Conservation (phyloP, 2,113 vertebrate genomes). For the Saiga tatarica region DNA sequence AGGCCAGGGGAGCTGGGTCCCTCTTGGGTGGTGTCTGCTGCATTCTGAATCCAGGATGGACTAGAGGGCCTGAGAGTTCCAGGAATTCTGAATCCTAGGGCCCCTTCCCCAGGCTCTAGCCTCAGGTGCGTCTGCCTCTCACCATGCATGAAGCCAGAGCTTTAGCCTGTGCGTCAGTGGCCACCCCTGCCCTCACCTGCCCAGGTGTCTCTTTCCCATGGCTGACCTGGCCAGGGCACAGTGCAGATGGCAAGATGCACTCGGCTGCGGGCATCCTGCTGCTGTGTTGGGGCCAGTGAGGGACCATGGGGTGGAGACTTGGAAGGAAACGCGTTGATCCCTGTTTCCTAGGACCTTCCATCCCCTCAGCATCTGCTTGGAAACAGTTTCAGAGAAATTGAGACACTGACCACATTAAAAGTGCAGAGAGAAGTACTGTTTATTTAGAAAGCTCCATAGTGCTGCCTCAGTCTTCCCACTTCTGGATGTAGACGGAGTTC, state of each 20-base stretch:
- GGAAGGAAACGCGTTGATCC: conserved; percentile 76
- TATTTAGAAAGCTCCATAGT: background rate
- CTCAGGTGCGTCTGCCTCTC: background rate
- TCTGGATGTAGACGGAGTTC: background rate
- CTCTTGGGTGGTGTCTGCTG: background rate
- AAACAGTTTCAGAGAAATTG: conserved; percentile 61
- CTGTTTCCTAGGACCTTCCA: conserved; percentile 60
- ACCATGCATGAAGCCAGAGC: background rate
- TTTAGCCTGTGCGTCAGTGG: background rate
- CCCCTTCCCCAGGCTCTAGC: background rate
- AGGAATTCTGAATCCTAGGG: background rate
- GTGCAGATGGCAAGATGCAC: background rate
- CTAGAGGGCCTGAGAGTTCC: background rate
- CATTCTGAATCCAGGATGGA: background rate
- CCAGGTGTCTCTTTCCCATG: background rate
- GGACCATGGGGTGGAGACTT: conserved; percentile 60
- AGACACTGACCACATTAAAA: background rate
- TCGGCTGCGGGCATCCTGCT: background rate
- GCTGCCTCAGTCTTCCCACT: background rate
- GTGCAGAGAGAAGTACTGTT: background rate
- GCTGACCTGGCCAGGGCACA: background rate
- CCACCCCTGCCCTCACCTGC: background rate
- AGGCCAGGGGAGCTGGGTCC: background rate
- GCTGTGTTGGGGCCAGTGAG: background rate
- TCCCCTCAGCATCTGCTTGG: conserved; percentile 45